These are phyloP conservation scores for Lucilia cuprina DNA, from an alignment of 1,140 invertebrate genomes.

Conservation along the genomic window DNA sequence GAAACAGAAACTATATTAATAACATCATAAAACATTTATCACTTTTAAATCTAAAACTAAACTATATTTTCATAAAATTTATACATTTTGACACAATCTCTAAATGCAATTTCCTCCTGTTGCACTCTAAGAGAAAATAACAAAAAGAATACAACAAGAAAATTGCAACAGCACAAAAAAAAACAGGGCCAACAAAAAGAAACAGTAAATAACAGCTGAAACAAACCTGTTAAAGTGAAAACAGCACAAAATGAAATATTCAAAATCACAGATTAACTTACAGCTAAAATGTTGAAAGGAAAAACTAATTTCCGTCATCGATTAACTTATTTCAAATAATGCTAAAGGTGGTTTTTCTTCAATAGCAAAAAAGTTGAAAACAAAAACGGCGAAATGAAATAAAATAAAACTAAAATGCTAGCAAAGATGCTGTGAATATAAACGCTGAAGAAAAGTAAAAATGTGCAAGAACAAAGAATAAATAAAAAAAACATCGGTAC, in stretches of 20 bases:
- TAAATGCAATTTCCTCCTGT: not conserved
- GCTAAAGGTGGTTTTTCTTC: constrained; percentile 11
- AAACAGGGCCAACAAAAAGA: not conserved
- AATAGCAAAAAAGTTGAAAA: not conserved
- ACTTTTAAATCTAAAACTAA: too few relatives aligned
- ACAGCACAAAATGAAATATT: constrained; percentile 10
- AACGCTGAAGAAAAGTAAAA: not conserved
- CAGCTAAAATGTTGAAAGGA: constrained; percentile 32
- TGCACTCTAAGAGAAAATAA: too few relatives aligned
- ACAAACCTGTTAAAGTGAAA: constrained; percentile 5
- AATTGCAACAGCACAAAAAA: not conserved
- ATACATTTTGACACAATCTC: not conserved
- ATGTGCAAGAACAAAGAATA: not conserved
- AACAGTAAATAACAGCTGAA: not conserved
- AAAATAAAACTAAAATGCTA: not conserved
- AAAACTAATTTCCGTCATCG: constrained; percentile 43
- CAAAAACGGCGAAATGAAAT: not conserved
- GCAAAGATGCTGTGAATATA: not conserved
- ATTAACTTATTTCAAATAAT: constrained; percentile 38
- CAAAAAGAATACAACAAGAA: not conserved
- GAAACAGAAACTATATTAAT: too few relatives aligned
- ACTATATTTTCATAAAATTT: not conserved
- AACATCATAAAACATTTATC: too few relatives aligned
- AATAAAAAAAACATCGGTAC: not conserved
- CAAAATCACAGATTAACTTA: constrained; percentile 14